Evolutionary conservation across 2,888 invertebrate genomes (phyloP).

Genomic region (Pterostichus madidus): DNA sequence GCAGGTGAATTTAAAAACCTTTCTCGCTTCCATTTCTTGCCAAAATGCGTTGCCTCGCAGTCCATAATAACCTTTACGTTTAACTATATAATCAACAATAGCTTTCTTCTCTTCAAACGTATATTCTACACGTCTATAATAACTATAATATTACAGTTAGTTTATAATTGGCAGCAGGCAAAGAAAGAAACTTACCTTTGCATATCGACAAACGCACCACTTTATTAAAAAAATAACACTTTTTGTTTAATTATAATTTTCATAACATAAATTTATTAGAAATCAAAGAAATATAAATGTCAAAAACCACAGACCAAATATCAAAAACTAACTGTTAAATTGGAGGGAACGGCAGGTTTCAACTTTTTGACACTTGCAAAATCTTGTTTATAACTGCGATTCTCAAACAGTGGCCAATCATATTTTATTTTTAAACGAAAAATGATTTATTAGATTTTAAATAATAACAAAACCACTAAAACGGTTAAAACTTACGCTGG

Average conservation of each 20-base stretch:
- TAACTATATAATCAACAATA: slow-evolving; percentile 8
- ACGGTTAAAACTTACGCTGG: not conserved
- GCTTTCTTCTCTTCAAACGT: not conserved
- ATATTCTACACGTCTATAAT: slow-evolving; percentile 14
- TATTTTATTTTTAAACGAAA: not conserved
- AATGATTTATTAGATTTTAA: not conserved
- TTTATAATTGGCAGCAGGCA: not conserved
- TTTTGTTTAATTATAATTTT: too few species aligned
- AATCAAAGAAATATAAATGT: too few species aligned
- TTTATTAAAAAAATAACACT: not conserved
- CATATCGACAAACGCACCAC: not conserved
- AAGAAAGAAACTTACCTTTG: not conserved
- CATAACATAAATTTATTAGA: too few species aligned
- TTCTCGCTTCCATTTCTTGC: slow-evolving; percentile 1
- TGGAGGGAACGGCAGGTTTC: slow-evolving; percentile 12
- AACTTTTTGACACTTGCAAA: not conserved
- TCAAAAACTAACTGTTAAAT: too few species aligned
- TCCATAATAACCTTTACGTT: not conserved
- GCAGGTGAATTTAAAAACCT: not conserved
- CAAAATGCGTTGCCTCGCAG: slow-evolving; percentile 23
- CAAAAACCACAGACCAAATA: too few species aligned
- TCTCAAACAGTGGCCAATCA: slow-evolving; percentile 8
- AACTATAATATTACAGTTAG: not conserved
- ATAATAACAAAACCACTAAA: not conserved
- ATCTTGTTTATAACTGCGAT: not conserved